Evolutionary conservation across 2,888 invertebrate species (phyloP).

Genomic region (Invenusta paracnida): DNA sequence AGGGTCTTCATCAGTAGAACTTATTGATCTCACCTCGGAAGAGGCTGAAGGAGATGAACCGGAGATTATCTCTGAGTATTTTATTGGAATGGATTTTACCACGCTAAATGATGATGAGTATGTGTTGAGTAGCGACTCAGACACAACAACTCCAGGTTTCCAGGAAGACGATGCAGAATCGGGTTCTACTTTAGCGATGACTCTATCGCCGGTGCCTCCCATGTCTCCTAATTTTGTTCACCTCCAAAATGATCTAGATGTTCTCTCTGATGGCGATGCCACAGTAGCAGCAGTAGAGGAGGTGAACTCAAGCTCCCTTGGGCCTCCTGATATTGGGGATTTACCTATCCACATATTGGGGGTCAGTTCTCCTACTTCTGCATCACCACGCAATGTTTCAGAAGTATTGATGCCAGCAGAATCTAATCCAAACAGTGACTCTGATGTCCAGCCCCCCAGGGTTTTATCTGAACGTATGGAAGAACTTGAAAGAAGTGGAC

Average conservation of each 20-base stretch:
- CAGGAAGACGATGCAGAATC: not conserved
- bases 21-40: not conserved
- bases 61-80: not conserved
- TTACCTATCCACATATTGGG: not conserved
- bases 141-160: not conserved
- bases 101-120: not conserved
- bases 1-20: constrained; percentile 14
- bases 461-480: no score
- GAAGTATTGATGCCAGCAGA: no score
- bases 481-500: no score
- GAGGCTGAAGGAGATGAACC: not conserved
- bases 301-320: not conserved
- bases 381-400: no score
- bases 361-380: no score
- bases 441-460: no score
- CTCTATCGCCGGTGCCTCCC: not conserved
- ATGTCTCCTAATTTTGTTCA: not conserved
- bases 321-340: not conserved
- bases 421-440: no score
- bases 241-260: not conserved
- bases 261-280: not conserved
- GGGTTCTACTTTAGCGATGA: not conserved
- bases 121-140: not conserved
- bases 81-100: not conserved
- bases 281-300: not conserved